phyloP scores from a whole-genome alignment of 1,140 invertebrate genomes.

The Rhyzopertha dominica region DNA sequence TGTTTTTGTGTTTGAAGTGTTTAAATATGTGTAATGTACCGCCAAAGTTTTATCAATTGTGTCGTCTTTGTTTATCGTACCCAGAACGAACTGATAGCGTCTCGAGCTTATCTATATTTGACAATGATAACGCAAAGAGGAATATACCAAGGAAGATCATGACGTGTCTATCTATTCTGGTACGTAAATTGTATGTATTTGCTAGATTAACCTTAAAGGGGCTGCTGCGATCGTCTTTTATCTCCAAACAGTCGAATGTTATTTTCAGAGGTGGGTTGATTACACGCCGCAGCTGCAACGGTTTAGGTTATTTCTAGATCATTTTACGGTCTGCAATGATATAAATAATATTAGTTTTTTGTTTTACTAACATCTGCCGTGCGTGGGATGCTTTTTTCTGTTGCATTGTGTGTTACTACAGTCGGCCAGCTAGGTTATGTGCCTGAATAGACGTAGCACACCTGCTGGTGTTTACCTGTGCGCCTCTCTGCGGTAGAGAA shows the following conservation, averaged over 20 bases:
- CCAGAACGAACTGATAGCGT: slow-evolving; percentile 27
- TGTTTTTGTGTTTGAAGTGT: slow-evolving; percentile 37
- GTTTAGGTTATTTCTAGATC: slow-evolving; percentile 19
- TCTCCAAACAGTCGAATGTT: too few relatives aligned
- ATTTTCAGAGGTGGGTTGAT: slow-evolving; percentile 8
- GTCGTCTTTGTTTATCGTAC: slow-evolving; percentile 55
- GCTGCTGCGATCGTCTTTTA: neutral
- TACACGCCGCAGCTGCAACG: slow-evolving; percentile 19
- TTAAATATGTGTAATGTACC: slow-evolving; percentile 63
- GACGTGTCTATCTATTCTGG: slow-evolving; percentile 49
- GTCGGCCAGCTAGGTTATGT: slow-evolving; percentile 15
- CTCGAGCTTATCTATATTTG: slow-evolving; percentile 33
- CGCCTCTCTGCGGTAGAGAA: slow-evolving; percentile 25
- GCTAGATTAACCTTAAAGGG: neutral
- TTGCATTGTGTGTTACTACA: slow-evolving; percentile 23
- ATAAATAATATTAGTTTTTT: slow-evolving; percentile 32
- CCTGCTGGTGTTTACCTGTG: slow-evolving; percentile 18
- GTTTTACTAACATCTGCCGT: slow-evolving; percentile 24
- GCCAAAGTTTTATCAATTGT: slow-evolving; percentile 61
- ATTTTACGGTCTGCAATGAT: slow-evolving; percentile 20
- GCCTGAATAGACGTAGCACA: neutral
- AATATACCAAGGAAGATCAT: slow-evolving; percentile 46
- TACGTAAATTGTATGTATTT: slow-evolving; percentile 40
- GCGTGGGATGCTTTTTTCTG: slow-evolving; percentile 18
- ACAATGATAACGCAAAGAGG: slow-evolving; percentile 35